Evolutionary conservation across 1,140 invertebrate genomes (phyloP).

Genomic region (Saxidomus purpurata): DNA sequence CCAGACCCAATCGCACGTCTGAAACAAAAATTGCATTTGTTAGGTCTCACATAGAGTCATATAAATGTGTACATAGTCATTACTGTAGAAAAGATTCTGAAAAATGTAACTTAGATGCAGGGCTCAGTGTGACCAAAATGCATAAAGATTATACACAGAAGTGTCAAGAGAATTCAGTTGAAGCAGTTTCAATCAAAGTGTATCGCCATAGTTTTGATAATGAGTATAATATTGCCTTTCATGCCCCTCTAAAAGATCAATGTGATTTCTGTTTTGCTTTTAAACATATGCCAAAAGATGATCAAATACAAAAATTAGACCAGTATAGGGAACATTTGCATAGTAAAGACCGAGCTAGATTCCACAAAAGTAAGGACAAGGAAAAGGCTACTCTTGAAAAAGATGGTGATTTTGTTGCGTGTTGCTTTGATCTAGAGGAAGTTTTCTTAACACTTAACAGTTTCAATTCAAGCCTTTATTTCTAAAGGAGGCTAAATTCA

Average conservation of each 20-base stretch:
- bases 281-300: not conserved
- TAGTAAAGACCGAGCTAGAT: not conserved
- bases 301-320: not conserved
- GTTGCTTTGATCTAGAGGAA: not conserved
- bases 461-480: not conserved
- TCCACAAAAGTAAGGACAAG: not conserved
- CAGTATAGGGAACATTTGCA: not conserved
- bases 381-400: not conserved
- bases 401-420: not conserved
- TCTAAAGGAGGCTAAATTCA: constrained; percentile 12
- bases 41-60: constrained; percentile 1
- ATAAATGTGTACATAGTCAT: constrained; percentile 20
- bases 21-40: not conserved
- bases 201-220: too few relatives aligned
- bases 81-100: constrained; percentile 38
- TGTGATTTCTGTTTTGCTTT: too few relatives aligned
- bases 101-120: not conserved
- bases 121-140: constrained; percentile 4
- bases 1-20: not conserved
- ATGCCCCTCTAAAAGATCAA: too few relatives aligned
- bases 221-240: too few relatives aligned
- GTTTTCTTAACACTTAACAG: not conserved
- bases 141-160: not conserved
- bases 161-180: too few relatives aligned
- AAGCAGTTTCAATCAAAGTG: too few relatives aligned